A percentile compares a stretch with the other conserved stretches of the same genome.
These are phyloP conservation scores for Trochalopteron elliotii DNA, from an alignment of 2,113 vertebrate genomes.

Conservation along the genomic window DNA sequence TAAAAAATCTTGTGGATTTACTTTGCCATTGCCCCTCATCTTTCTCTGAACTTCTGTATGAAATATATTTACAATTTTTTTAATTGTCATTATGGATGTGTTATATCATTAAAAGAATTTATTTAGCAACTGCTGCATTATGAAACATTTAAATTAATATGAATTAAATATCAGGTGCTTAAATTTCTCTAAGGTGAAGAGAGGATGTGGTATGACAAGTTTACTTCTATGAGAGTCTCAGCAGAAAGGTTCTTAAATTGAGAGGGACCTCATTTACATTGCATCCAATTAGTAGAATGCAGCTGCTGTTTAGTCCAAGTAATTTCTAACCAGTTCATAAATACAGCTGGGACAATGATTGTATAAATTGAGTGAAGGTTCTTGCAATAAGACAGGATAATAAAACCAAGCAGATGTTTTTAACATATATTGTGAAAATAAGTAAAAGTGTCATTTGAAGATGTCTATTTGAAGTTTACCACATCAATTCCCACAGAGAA, in stretches of 20 bases:
- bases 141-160: not conserved
- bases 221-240: not conserved
- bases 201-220: not conserved
- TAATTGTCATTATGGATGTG: not conserved
- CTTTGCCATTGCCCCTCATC: not conserved
- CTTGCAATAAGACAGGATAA: not conserved
- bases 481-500: not conserved
- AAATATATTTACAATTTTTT: not conserved
- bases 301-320: not conserved
- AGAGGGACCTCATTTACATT: not conserved
- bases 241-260: not conserved
- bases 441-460: not conserved
- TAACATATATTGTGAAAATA: not conserved
- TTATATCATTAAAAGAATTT: not conserved
- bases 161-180: not conserved
- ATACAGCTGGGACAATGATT: fast-evolving
- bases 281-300: not conserved
- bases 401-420: not conserved
- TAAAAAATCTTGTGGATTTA: not conserved
- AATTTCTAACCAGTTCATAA: not conserved
- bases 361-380: too few species aligned
- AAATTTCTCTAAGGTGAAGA: not conserved
- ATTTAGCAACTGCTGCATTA: not conserved
- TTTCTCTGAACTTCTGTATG: not conserved
- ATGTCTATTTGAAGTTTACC: not conserved